Evolutionary conservation across 2,888 invertebrate genomes (phyloP).

Genomic region (Napeogenes sylphis): DNA sequence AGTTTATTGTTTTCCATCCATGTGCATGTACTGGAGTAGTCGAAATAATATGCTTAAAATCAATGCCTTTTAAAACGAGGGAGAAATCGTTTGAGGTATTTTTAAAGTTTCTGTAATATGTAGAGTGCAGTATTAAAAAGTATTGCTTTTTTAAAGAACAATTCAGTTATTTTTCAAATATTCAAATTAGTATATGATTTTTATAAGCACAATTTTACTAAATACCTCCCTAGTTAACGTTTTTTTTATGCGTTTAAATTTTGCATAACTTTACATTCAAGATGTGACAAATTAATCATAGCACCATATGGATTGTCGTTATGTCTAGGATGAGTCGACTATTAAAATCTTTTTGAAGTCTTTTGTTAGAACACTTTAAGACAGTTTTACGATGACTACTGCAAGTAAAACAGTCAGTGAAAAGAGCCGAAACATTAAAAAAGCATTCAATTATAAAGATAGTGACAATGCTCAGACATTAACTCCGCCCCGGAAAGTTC

Average conservation of each 20-base stretch:
- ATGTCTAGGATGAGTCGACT: constrained; percentile 43
- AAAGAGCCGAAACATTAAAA: constrained; percentile 62
- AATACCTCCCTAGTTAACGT: too few relatives aligned
- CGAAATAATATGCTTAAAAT: constrained; percentile 32
- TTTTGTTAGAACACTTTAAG: constrained; percentile 61
- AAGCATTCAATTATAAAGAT: constrained; percentile 69
- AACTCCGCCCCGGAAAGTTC: constrained; percentile 49
- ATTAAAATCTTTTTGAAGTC: constrained; percentile 66
- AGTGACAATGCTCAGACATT: constrained; percentile 69
- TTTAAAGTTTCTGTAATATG: background rate
- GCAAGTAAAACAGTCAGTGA: constrained; percentile 46
- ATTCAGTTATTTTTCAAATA: too few relatives aligned
- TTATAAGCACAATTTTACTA: too few relatives aligned
- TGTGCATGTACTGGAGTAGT: constrained; percentile 35
- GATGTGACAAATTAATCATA: constrained; percentile 58
- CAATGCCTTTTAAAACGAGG: constrained; percentile 8
- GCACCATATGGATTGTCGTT: constrained; percentile 66
- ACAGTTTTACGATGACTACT: constrained; percentile 67
- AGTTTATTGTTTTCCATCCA: constrained; percentile 51
- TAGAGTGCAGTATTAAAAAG: background rate
- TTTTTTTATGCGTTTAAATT: too few relatives aligned
- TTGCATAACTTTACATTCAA: constrained; percentile 38
- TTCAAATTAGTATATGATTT: too few relatives aligned
- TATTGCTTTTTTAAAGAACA: too few relatives aligned
- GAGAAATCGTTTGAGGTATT: too few relatives aligned